Evolutionary conservation across 2,113 vertebrate genomes (phyloP), one percentile per base, ranked within the genome.

Genomic region (Rhombomys opimus): DNA sequence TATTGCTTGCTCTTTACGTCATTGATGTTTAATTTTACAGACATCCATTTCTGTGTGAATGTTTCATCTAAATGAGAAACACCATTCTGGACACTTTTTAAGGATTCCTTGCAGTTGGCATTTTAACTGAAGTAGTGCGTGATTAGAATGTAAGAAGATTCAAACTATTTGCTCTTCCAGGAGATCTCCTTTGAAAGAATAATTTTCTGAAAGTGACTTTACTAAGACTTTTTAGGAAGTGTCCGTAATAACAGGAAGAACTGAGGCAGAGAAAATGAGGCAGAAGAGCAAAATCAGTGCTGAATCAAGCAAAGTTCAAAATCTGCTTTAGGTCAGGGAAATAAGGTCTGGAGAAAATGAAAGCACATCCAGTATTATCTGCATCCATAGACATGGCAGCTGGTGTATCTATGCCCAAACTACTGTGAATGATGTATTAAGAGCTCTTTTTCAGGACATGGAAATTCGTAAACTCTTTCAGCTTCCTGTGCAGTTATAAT

Each of bases 401-500:
- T 84, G 11, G 3, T 23, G 1, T 46, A 38, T 72, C 18, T 78
- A 4, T 3, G 50, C 23, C 18, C 5, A 32, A 17, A 17, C 22
- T 14, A 3, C 7, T 15, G 1, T 22, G 76, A 70, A 1, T 5
- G 3, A 17, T 41, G 17, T 32, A 41, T 61, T 75, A 54, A 87
- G 17, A 54, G 15, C 15, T 65, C 1, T 2, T 8, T 9, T 50
- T n/a, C 1, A 0, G 2, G 59, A 7, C 9, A 61, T 10, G 13
- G 35, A 18, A 63, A 61, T 76, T 61, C 9, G 52, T 54, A 15
- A 1, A 14, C 54, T 11, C 25, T 18, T 59, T 38, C 0, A 14
- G 11, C 18, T 85, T 0, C 57, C n/a, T 70, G 38, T 52, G 20
- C 75, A 86, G 25, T 2, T 35, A 57, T 25, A 32, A 1, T 87